Evolutionary conservation across 1,140 invertebrate genomes (phyloP).

Genomic region (silkworm (Bombyx mori)): DNA sequence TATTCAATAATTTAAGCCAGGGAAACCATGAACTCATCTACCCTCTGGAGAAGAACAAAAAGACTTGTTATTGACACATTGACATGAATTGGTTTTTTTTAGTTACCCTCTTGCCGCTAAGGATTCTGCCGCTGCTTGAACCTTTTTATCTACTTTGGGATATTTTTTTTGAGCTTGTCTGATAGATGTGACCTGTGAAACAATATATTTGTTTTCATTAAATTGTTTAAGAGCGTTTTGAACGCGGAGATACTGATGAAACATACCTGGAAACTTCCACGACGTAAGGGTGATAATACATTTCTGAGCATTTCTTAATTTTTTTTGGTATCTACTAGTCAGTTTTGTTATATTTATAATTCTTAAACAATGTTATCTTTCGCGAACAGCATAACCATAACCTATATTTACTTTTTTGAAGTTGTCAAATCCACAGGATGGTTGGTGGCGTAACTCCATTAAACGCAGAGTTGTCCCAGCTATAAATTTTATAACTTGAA

Average conservation of each 20-base stretch:
- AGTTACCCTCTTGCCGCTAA: slow-evolving; percentile 74
- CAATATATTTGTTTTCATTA: slow-evolving; percentile 9
- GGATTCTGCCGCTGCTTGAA: slow-evolving; percentile 70
- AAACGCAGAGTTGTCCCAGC: too few relatives aligned
- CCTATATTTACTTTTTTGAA: too few relatives aligned
- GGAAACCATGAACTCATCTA: background rate
- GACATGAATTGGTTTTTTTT: slow-evolving; percentile 9
- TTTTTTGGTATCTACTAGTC: slow-evolving; percentile 2
- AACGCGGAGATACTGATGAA: background rate
- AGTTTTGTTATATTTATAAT: too few relatives aligned
- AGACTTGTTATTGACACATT: background rate
- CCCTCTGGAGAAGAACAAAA: background rate
- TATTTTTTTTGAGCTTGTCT: slow-evolving; percentile 60
- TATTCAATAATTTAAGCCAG: too few relatives aligned
- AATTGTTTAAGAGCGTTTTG: background rate
- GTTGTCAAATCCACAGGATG: too few relatives aligned
- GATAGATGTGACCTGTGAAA: slow-evolving; percentile 34
- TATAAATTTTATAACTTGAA: too few relatives aligned
- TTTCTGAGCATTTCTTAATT: slow-evolving; percentile 37
- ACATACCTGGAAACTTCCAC: slow-evolving; percentile 47
- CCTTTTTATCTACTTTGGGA: slow-evolving; percentile 70
- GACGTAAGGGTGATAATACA: slow-evolving; percentile 21
- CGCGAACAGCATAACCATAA: too few relatives aligned
- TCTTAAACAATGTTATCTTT: too few relatives aligned
- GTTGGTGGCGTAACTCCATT: too few relatives aligned